Evolutionary conservation across 1,140 invertebrate genomes (phyloP).

Genomic region (Harpegnathos saltator): DNA sequence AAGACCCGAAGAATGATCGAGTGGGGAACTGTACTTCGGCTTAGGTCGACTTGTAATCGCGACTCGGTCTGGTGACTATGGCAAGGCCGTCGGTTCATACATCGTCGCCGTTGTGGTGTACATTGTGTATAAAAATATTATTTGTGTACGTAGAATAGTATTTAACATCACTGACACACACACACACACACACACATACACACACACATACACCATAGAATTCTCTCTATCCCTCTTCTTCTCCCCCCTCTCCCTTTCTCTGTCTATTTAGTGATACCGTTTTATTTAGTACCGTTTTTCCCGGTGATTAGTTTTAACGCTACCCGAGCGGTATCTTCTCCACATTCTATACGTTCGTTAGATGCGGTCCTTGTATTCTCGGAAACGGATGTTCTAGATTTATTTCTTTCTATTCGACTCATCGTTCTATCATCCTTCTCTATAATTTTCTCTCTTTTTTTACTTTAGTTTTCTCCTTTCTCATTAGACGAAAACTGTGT

Average conservation of each 20-base stretch:
- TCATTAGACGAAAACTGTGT: slow-evolving; percentile 27
- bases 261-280: slow-evolving; percentile 73
- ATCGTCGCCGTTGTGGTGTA: slow-evolving; percentile 73
- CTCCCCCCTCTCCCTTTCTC: slow-evolving; percentile 12
- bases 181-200: too few species aligned
- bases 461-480: too few species aligned
- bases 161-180: slow-evolving; percentile 80
- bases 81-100: not conserved
- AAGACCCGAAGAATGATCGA: slow-evolving; percentile 63
- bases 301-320: slow-evolving; percentile 54
- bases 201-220: slow-evolving; percentile 71
- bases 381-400: slow-evolving; percentile 17
- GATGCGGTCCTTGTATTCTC: slow-evolving; percentile 69
- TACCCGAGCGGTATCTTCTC: slow-evolving; percentile 50
- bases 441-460: slow-evolving; percentile 43
- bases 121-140: slow-evolving; percentile 82
- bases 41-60: slow-evolving; percentile 42
- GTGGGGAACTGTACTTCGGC: slow-evolving; percentile 33
- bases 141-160: slow-evolving; percentile 83
- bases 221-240: too few species aligned
- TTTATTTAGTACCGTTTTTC: slow-evolving; percentile 69
- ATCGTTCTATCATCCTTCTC: slow-evolving; percentile 29
- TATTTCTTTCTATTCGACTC: slow-evolving; percentile 14
- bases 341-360: slow-evolving; percentile 75
- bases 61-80: slow-evolving; percentile 26